These are phyloP conservation scores for Hetaerina titia DNA, from an alignment of 2,888 invertebrate species.

Conservation along the genomic window DNA sequence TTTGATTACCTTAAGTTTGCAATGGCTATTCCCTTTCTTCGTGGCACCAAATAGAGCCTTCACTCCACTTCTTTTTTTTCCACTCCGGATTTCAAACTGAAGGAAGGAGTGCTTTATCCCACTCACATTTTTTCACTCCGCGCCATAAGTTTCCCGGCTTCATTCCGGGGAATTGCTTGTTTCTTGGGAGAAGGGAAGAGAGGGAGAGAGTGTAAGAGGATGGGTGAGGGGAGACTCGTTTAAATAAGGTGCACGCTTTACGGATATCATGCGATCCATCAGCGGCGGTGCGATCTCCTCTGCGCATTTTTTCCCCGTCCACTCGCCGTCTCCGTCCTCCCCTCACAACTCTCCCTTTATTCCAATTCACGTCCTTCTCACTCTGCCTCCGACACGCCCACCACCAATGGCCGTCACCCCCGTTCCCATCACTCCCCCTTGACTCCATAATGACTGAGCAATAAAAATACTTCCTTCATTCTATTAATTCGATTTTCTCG, in stretches of 20 bases:
- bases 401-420: not conserved
- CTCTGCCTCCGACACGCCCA: not conserved
- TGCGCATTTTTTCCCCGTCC: not conserved
- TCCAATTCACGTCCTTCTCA: not conserved
- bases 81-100: not conserved
- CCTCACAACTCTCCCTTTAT: not conserved
- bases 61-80: not conserved
- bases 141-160: conserved; percentile 1
- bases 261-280: conserved; percentile 20
- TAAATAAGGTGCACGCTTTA: conserved; percentile 3
- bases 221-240: not conserved
- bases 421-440: not conserved
- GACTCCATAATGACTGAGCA: not conserved
- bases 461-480: not conserved
- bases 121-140: not conserved
- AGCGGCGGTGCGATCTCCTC: not conserved
- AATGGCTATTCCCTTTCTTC: not conserved
- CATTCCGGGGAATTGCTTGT: conserved; percentile 21
- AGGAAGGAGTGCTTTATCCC: not conserved
- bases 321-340: not conserved
- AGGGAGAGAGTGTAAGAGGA: not conserved
- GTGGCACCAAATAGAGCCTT: not conserved
- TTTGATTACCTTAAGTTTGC: not conserved
- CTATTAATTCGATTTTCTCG: not conserved
- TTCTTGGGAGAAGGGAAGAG: not conserved